phyloP scores from a whole-genome alignment of 1,140 invertebrate genomes.

The Drosophila paulistorum region DNA sequence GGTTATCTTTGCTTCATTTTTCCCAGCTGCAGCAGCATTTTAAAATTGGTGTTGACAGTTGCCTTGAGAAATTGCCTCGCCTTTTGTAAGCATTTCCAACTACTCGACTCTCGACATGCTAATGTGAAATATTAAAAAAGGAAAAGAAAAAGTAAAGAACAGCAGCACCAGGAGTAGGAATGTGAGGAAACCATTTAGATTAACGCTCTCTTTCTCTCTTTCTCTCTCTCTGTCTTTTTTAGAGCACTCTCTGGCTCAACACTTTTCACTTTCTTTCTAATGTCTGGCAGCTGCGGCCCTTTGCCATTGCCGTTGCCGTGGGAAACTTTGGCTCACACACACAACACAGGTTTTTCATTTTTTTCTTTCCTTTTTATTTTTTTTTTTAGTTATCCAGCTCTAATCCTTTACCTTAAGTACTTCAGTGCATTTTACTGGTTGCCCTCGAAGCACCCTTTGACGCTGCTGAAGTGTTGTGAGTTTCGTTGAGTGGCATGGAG shows the following conservation, averaged over 20 bases:
- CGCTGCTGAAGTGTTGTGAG: slow-evolving; percentile 23
- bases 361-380: not conserved
- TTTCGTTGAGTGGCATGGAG: slow-evolving; percentile 6
- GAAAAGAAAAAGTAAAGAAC: slow-evolving; percentile 59
- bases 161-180: slow-evolving; percentile 25
- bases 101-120: slow-evolving; percentile 39
- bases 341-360: slow-evolving; percentile 37
- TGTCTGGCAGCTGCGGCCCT: slow-evolving; percentile 41
- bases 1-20: slow-evolving; percentile 6
- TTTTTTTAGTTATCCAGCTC: slow-evolving; percentile 35
- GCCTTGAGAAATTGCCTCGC: slow-evolving; percentile 67
- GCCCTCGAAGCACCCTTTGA: slow-evolving; percentile 13
- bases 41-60: slow-evolving; percentile 75
- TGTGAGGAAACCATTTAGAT: slow-evolving; percentile 56
- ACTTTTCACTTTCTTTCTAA: slow-evolving; percentile 41
- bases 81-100: slow-evolving; percentile 23
- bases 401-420: slow-evolving; percentile 70
- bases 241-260: slow-evolving; percentile 53
- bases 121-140: slow-evolving; percentile 72
- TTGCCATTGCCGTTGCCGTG: slow-evolving; percentile 47
- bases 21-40: slow-evolving; percentile 60
- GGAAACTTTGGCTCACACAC: slow-evolving; percentile 54
- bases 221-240: slow-evolving; percentile 19
- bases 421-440: slow-evolving; percentile 34
- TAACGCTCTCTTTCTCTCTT: slow-evolving; percentile 39